These are phyloP conservation scores for Araneus ventricosus DNA, from an alignment of 1,140 invertebrate species.

Conservation along the genomic window DNA sequence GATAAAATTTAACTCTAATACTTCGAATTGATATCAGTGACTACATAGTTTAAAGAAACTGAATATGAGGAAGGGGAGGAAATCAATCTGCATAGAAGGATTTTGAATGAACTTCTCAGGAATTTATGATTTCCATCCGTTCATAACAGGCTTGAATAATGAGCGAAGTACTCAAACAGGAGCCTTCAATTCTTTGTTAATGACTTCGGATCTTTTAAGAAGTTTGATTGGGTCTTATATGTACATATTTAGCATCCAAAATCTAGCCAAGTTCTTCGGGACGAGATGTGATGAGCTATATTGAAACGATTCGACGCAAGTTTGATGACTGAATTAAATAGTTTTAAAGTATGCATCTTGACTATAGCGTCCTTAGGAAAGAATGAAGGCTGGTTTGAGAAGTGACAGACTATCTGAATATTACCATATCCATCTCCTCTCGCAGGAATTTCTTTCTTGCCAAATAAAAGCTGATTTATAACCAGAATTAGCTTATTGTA, in stretches of 20 bases:
- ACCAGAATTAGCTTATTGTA: too few species aligned
- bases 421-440: not conserved
- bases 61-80: not conserved
- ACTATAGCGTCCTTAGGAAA: not conserved
- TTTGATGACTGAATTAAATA: slow-evolving; percentile 1
- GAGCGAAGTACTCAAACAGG: not conserved
- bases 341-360: not conserved
- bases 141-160: slow-evolving; percentile 20
- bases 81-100: not conserved
- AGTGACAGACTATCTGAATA: not conserved
- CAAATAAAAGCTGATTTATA: too few species aligned
- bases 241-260: not conserved
- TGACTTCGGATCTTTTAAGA: not conserved
- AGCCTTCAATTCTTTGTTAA: slow-evolving; percentile 11
- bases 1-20: not conserved
- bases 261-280: not conserved
- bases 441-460: not conserved
- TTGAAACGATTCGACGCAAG: not conserved
- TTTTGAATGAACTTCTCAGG: slow-evolving; percentile 2
- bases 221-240: not conserved
- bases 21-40: not conserved
- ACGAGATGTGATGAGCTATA: not conserved
- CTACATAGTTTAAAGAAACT: not conserved
- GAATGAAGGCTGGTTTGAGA: not conserved
- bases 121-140: slow-evolving; percentile 18